phyloP scores from a whole-genome alignment of 2,888 invertebrate species.

The Rotaria sp. region DNA sequence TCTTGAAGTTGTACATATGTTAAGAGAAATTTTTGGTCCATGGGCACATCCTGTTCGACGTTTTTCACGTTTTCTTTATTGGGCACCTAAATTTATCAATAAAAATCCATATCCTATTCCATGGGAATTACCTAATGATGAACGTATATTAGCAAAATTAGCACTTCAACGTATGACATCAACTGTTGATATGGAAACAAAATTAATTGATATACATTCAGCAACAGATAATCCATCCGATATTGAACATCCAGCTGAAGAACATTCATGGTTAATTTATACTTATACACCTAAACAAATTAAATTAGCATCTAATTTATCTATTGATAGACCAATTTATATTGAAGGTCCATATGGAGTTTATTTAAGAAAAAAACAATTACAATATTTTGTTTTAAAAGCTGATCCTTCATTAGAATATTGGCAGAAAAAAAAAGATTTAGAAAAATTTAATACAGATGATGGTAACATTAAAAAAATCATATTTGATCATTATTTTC shows the following conservation, averaged over 20 bases:
- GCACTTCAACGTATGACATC: constrained; percentile 70
- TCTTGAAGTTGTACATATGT: constrained; percentile 72
- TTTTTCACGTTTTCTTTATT: constrained; percentile 61
- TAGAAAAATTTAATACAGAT: constrained; percentile 29
- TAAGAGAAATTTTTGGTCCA: constrained; percentile 76
- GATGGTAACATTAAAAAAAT: not conserved
- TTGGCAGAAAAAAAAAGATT: constrained; percentile 21
- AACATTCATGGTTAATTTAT: constrained; percentile 84
- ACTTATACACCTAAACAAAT: constrained; percentile 73
- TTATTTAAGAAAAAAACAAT: constrained; percentile 68
- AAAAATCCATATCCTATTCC: constrained; percentile 78
- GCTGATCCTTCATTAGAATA: constrained; percentile 62
- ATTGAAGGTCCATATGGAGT: constrained; percentile 77
- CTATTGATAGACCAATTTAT: constrained; percentile 63
- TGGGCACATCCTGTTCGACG: constrained; percentile 60
- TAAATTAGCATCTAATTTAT: constrained; percentile 60
- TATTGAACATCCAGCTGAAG: constrained; percentile 66
- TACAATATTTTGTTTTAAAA: constrained; percentile 75
- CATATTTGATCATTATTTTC: too few species aligned
- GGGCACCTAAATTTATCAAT: constrained; percentile 81
- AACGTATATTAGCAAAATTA: constrained; percentile 69
- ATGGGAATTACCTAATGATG: constrained; percentile 65
- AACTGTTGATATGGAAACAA: constrained; percentile 69
- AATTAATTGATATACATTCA: constrained; percentile 54
- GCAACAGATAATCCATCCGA: constrained; percentile 51